Evolutionary conservation across 2,888 invertebrate genomes (phyloP).

Genomic region (Orchesellides sinensis): DNA sequence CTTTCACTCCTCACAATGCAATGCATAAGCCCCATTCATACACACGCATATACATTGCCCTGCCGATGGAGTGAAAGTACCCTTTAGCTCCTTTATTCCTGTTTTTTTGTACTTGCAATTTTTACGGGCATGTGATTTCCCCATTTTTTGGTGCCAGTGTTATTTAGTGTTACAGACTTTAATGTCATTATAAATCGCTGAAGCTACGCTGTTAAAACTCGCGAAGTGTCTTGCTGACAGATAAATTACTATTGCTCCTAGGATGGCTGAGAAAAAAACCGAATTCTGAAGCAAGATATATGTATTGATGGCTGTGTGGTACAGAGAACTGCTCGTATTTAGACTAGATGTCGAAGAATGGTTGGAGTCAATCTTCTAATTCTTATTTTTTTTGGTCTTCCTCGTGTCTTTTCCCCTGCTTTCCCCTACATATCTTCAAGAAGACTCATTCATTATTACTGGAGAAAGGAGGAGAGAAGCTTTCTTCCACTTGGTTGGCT

Average conservation of each 20-base stretch:
- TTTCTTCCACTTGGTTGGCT: background rate
- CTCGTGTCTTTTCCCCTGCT: background rate
- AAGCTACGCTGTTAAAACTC: constrained; percentile 47
- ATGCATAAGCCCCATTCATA: background rate
- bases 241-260: constrained; percentile 45
- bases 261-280: too few relatives aligned
- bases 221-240: constrained; percentile 54
- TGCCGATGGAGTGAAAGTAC: background rate
- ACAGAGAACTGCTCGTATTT: background rate
- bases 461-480: background rate
- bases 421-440: background rate
- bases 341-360: constrained; percentile 15
- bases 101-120: constrained; percentile 7
- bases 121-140: constrained; percentile 34
- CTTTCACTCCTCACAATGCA: background rate
- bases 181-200: constrained; percentile 57
- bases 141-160: constrained; percentile 24
- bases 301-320: constrained; percentile 25
- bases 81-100: background rate
- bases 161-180: constrained; percentile 46
- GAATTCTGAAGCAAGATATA: constrained; percentile 19
- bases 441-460: background rate
- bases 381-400: background rate
- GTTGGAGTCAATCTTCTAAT: constrained; percentile 8
- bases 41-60: background rate